Evolutionary conservation across 2,113 vertebrate genomes (phyloP).

Genomic region (Meles meles): DNA sequence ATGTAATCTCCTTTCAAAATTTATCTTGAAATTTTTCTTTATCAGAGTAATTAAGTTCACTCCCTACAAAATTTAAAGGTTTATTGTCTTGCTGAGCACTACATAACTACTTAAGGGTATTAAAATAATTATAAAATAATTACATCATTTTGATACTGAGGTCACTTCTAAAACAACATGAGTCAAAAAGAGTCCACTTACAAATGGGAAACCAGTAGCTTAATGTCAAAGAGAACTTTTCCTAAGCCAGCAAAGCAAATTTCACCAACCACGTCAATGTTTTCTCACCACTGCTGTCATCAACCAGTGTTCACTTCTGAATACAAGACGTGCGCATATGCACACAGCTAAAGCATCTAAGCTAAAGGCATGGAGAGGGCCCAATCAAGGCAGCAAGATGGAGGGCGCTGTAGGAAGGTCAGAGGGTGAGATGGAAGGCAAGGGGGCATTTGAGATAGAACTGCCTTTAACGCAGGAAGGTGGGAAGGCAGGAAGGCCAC

Average conservation of each 20-base stretch:
- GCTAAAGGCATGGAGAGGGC: accelerated
- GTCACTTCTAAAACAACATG: constrained; percentile 2
- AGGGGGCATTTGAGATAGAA: background rate
- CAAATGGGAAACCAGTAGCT: background rate
- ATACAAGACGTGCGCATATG: background rate
- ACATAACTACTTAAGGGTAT: background rate
- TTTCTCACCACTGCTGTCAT: background rate
- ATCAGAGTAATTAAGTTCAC: background rate
- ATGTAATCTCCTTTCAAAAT: background rate
- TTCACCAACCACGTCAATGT: background rate
- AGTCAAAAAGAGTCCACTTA: background rate
- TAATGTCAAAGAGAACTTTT: background rate
- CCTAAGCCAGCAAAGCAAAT: background rate
- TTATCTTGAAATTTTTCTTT: constrained; percentile 39
- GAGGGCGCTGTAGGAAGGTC: background rate
- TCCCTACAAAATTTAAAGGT: background rate
- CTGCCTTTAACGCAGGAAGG: background rate
- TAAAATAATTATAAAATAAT: constrained; percentile 15
- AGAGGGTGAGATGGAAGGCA: accelerated
- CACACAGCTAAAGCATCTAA: background rate
- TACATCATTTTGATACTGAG: background rate
- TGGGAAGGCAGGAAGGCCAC: background rate
- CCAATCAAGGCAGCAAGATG: too few relatives aligned
- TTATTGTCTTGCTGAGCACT: background rate
- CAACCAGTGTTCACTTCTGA: background rate